Evolutionary conservation across 2,797 vertebrate species (phyloP), one percentile per base, ranked within the genome.

Genomic region (Cygnus olor): DNA sequence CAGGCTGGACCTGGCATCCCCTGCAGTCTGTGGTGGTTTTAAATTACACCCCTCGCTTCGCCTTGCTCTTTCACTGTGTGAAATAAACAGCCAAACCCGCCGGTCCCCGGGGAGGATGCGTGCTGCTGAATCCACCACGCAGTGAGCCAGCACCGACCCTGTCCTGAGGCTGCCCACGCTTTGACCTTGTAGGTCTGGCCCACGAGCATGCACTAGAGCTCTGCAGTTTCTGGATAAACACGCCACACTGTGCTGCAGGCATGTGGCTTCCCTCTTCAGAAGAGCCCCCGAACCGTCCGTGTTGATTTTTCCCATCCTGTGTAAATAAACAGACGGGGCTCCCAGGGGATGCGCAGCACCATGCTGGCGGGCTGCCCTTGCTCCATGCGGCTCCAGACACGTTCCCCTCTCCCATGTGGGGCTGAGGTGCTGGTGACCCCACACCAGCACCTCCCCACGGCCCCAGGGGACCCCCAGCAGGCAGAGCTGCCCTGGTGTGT

Each of bases 331-430:
- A 74, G n/a, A 9, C 0, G 0, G 8, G 19, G 45, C 20, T 81
- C 7, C 53, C 9, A 4, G 28, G 17, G 71, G 38, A 32, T 2
- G 10, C 2, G 5, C 6, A 38, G 61, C 40, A 13, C 28, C 20
- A 4, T 16, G 40, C 34, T 2, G 6, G 38, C 0, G 0, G 66
- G 32, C 83, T 72, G 73, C 34, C 42, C 9, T 2, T 28, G 32
- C 68, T 63, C 1, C 2, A 19, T 2, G 0, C 1, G 0, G 12
- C n/a, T 69, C 0, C 0, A 65, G 58, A 24, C 13, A 3, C 5
- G 6, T 36, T 22, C 22, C n/a, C 14, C 28, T 54, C 28, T 54
- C 53, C 10, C 8, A 9, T 0, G 0, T 10, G 45, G 30, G 27
- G n/a, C 36, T n/a, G 74, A 79, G 76, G 20, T 44, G 14, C 28